phyloP scores from a whole-genome alignment of 2,888 invertebrate species.

The Antheraea assamensis region DNA sequence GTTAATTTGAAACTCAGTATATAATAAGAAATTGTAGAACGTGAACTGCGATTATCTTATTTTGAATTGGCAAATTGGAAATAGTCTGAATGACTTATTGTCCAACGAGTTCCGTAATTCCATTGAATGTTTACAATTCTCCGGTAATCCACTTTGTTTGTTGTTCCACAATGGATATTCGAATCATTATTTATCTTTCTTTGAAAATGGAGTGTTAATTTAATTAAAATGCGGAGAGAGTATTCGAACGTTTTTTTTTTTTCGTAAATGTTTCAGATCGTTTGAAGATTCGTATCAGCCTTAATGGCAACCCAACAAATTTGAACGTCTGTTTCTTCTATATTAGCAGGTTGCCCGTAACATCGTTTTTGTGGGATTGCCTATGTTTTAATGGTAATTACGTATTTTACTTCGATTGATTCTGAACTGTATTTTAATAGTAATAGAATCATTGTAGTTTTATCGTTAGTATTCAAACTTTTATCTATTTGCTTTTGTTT shows the following conservation, averaged over 20 bases:
- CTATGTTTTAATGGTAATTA: too few species aligned
- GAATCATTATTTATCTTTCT: constrained; percentile 21
- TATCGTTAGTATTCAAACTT: too few species aligned
- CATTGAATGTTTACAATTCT: constrained; percentile 36
- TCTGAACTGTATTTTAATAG: too few species aligned
- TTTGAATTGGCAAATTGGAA: constrained; percentile 38
- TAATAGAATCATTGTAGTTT: too few species aligned
- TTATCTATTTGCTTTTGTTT: too few species aligned
- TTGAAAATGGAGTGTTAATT: constrained; percentile 13
- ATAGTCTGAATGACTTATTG: constrained; percentile 38
- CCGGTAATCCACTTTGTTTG: constrained; percentile 13
- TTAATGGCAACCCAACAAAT: neutral
- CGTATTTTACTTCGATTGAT: too few species aligned
- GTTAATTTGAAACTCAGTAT: neutral
- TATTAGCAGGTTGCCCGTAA: neutral
- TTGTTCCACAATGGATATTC: constrained; percentile 8
- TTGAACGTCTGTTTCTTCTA: neutral
- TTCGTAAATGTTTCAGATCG: neutral
- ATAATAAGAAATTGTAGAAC: neutral
- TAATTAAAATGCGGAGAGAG: constrained; percentile 1
- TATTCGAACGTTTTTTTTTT: neutral
- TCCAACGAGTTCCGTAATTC: constrained; percentile 29
- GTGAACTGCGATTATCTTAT: constrained; percentile 34
- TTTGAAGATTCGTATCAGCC: neutral
- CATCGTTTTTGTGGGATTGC: too few species aligned